Evolutionary conservation across 2,888 invertebrate species (phyloP).

Genomic region (Zaprionus lineosus): DNA sequence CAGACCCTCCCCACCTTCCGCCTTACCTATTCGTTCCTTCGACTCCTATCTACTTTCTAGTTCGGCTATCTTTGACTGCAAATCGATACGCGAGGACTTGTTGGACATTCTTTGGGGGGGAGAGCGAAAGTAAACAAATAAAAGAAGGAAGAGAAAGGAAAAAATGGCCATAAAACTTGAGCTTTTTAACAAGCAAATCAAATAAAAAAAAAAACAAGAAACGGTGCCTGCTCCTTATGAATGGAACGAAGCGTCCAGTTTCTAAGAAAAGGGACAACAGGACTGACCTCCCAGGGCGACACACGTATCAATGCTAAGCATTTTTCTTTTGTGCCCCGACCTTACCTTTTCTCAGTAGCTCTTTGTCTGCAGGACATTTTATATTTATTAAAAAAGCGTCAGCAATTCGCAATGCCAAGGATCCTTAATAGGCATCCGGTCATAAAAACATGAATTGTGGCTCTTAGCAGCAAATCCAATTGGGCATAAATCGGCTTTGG

Average conservation of each 20-base stretch:
- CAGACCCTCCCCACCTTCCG: no score
- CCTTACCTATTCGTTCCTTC: no score
- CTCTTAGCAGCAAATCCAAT: conserved; percentile 78
- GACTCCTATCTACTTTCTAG: background rate
- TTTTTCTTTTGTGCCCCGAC: conserved; percentile 44
- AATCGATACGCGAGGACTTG: conserved; percentile 71
- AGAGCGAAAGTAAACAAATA: conserved; percentile 3
- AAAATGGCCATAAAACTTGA: conserved; percentile 74
- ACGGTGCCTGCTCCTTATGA: conserved; percentile 51
- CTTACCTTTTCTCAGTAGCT: conserved; percentile 49
- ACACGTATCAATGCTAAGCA: conserved; percentile 63
- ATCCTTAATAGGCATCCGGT: conserved; percentile 71
- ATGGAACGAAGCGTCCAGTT: conserved; percentile 21
- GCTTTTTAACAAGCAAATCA: conserved; percentile 76
- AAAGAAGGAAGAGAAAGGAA: conserved; percentile 20
- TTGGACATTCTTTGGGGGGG: conserved; percentile 38
- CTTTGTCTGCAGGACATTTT: conserved; percentile 58
- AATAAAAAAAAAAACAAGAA: conserved; percentile 57
- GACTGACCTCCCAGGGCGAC: conserved; percentile 42
- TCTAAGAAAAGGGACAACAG: conserved; percentile 43
- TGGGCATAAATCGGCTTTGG: conserved; percentile 77
- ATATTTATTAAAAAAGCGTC: conserved; percentile 71
- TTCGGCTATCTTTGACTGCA: conserved; percentile 27
- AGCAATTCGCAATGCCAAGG: conserved; percentile 44
- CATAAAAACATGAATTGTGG: conserved; percentile 78